Evolutionary conservation across 2,113 vertebrate species (phyloP), one percentile per base, ranked within the genome.

Genomic region (Oxygymnocypris stewartii): DNA sequence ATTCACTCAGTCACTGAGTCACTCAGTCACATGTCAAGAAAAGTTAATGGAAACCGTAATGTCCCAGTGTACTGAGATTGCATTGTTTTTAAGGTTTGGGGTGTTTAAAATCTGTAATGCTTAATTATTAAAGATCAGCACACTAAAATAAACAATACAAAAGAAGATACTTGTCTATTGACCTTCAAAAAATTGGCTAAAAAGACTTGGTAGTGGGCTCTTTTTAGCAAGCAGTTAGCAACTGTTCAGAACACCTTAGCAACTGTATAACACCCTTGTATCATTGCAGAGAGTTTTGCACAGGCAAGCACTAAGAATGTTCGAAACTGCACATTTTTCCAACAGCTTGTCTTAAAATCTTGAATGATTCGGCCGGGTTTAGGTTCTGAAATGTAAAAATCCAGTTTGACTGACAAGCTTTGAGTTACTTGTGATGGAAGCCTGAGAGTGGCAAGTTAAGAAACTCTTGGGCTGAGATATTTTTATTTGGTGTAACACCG

Each of bases 401-500:
- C 69, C 4, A n/a, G 20, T 42, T 37, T 37, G 67, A 71, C 10
- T 42, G 4, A 73, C 20, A 73, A 73, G 69, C 69, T 73, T 42
- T 12, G 20, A 73, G 37, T 73, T 42, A 6, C 37, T 42, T 73
- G 11, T 42, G 37, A 73, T 42, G 37, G 37, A 23, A 23, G 20
- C 44, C 76, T 78, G 76, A 54, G 51, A 78, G 47, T 78, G 16
- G 76, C 71, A 20, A 44, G 18, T 54, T 75, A 5, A 75, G 40
- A 75, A 75, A 47, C n/a, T 47, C 23, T 25, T 76, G 23, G 5
- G 40, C n/a, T 14, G 42, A 79, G 16, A 51, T 42, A 61, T 61
- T 61, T 80, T 61, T 84, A 25, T 74, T 84, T 18, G 13, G 49
- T 28, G 67, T 71, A 71, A 37, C 80, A 82, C 16, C 42, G 1